Evolutionary conservation across 2,113 vertebrate genomes (phyloP).

Genomic region (Gorsachius goisagi): DNA sequence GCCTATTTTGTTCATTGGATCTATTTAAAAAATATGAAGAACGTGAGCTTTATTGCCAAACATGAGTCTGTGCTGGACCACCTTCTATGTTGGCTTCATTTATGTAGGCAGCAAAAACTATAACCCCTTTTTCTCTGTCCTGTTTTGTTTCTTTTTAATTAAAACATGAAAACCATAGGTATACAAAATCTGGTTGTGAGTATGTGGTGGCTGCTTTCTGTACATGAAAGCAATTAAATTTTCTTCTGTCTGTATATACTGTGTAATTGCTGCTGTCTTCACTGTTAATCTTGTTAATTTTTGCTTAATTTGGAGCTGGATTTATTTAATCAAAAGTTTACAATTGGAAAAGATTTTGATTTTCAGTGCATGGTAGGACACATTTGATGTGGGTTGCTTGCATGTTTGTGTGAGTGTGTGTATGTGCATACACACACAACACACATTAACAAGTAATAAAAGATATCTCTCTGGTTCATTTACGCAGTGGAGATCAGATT

Average conservation of each 20-base stretch:
- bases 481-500: conserved; percentile 63
- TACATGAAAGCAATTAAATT: background rate
- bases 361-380: background rate
- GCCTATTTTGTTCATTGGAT: background rate
- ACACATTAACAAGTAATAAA: conserved; percentile 73
- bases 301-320: background rate
- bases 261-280: background rate
- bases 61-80: background rate
- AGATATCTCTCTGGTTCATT: conserved; percentile 65
- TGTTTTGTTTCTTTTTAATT: conserved; percentile 18
- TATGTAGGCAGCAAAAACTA: conserved; percentile 9
- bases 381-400: conserved; percentile 9
- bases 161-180: background rate
- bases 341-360: background rate
- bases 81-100: conserved; percentile 32
- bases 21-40: background rate
- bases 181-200: conserved; percentile 15
- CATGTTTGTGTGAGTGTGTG: background rate
- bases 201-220: background rate
- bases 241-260: background rate
- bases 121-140: conserved; percentile 26
- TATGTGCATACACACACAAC: conserved; percentile 26
- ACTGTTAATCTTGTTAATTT: background rate
- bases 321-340: background rate
- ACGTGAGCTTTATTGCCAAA: background rate